Base-by-base conservation (phyloP, 2,113 vertebrate species). In the Myiopsitta monachus region DNA sequence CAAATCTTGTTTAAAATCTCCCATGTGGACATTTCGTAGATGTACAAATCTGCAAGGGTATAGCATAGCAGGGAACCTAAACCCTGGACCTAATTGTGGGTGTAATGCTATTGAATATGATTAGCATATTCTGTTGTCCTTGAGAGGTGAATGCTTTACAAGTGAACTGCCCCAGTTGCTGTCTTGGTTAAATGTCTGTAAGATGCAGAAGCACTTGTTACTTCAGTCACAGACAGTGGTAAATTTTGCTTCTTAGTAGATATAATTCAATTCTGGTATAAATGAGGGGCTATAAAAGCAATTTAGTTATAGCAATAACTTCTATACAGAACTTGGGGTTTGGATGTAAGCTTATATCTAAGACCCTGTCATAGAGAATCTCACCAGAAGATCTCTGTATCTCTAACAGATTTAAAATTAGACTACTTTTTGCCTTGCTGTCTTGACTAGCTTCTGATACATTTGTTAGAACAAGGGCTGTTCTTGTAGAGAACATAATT, bases 321-420 rank as follows among this genome's bases (percentile, higher is more conserved):
- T 49, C 43, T 47, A n/a, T n/a, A 36, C 2, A 82, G 36, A 92
- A 87, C 28, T 10, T 66, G 36, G 30, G 7, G 13, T 95, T 87
- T 66, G 70, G 31, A 79, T 69, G 43, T 76, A 31, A 72, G 54
- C 13, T 67, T 43, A 17, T 55, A 66, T 79, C 66, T 70, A 64
- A 81, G 54, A 87, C 14, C 17, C 92, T 75, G 72, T 62, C 63
- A 55, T 23, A 41, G 74, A 77, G 28, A 66, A n/a, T 88, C 59
- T 89, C 78, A 73, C 36, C 22, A 62, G 87, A 87, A 93, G 39
- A 38, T 8, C 24, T 92, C 70, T 95, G 49, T 84, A 18, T 73
- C 94, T 92, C 74, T 80, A 63, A 18, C 54, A 90, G 67, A 69
- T 90, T 87, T 92, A 76, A 85, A 89, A 94, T 94, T 73, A 66